Base-by-base conservation (phyloP, 2,113 vertebrate species). In the Otis tarda region DNA sequence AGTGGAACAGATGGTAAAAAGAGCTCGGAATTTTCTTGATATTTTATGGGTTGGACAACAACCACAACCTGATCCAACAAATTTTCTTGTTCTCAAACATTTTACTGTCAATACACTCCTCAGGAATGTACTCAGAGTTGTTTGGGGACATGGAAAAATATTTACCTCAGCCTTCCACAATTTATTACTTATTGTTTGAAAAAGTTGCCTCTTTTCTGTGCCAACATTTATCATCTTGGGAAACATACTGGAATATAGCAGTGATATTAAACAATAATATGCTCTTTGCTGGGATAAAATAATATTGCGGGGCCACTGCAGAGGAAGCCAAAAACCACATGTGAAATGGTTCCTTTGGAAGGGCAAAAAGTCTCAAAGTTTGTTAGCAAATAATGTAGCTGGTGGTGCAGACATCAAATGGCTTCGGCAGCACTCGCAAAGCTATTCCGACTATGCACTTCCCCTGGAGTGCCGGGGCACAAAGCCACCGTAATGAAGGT, bases 121-220 rank as follows among this genome's bases (percentile, higher is more conserved):
- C 90, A 96, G 92, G 93, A 97, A 97, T 96, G 91, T 86, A 90
- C 94, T 96, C 89, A 87, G 91, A 94, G 90, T 95, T 97, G 96
- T 97, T 95, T 82, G 31, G 95, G 95, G 95, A 97, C 94, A 94
- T 96, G 96, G 94, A 95, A 97, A 97, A 97, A 95, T 97, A 97
- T 96, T 97, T 97, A 97, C 94, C 96, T 96, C 94, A 97, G 93
- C 93, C 85, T 95, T 95, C 80, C 93, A 94, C 94, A 95, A 97
- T 97, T 97, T 96, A 97, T 97, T 97, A 96, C 94, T 97, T 97
- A 96, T 95, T 97, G 95, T 97, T 96, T 97, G 93, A 96, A 97
- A 97, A 96, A 95, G 95, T 94, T 96, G 77, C 86, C 79, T 97
- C 94, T 83, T 96, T 95, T 95, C 90, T 81, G 59, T 43, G 95